Percentiles rank a stretch among this genome's conserved stretches.
Conservation (phyloP, 53 echinoderm and acorn worm species). For the Henricia sp. region DNA sequence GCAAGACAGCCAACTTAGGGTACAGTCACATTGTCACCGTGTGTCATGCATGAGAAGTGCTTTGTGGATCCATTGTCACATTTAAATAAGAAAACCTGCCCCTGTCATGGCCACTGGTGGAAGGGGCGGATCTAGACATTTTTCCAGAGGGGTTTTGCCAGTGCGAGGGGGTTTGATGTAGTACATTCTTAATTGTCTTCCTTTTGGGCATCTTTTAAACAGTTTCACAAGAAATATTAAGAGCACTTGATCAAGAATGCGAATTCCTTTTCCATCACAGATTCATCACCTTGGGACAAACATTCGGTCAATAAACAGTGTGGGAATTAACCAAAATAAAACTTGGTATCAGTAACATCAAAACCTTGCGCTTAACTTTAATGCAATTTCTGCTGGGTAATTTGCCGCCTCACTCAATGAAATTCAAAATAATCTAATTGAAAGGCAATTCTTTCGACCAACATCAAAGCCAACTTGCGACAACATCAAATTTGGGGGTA, state of each 20-base stretch:
- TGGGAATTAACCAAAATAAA: conserved; percentile 2
- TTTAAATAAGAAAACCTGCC: too few relatives aligned
- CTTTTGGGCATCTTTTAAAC: neutral
- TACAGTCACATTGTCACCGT: too few relatives aligned
- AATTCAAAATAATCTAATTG: conserved; percentile 56
- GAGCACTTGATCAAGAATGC: neutral
- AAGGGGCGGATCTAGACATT: too few relatives aligned
- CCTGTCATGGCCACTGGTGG: too few relatives aligned
- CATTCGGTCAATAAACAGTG: too few relatives aligned
- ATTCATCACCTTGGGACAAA: neutral
- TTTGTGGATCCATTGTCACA: too few relatives aligned
- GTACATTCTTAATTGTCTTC: neutral
- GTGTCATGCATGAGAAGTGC: too few relatives aligned
- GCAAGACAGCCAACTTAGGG: too few relatives aligned
- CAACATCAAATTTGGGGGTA: conserved; percentile 26
- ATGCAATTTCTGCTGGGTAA: conserved; percentile 38
- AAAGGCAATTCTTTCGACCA: conserved; percentile 42
- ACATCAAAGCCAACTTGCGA: conserved; percentile 23
- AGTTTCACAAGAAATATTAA: neutral
- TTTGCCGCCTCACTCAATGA: conserved; percentile 51
- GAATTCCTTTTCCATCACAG: neutral
- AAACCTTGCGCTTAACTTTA: conserved; percentile 12
- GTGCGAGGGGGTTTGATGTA: too few relatives aligned
- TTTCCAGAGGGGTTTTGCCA: too few relatives aligned
- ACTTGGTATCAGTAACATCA: conserved; percentile 15